Evolutionary conservation across 2,888 invertebrate genomes (phyloP).

Genomic region (Oscheius myriophilus): DNA sequence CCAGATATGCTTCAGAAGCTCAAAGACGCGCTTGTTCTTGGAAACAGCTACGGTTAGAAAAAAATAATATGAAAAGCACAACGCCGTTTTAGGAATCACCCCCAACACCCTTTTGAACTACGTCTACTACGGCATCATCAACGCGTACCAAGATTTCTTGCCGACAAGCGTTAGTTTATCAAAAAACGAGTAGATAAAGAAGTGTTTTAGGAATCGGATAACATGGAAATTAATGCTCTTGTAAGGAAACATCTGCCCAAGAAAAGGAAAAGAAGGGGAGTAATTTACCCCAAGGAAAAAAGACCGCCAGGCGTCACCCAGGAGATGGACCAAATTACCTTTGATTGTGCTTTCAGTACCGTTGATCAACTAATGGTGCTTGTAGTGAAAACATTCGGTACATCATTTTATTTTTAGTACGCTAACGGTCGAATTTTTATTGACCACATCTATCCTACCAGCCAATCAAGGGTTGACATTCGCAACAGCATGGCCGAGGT

Average conservation of each 20-base stretch:
- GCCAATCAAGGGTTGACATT: constrained; percentile 34
- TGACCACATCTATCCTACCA: constrained; percentile 57
- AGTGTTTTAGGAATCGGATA: too few relatives aligned
- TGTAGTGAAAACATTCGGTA: neutral
- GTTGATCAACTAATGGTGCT: constrained; percentile 40
- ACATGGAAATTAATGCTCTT: too few relatives aligned
- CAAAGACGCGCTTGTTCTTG: constrained; percentile 1
- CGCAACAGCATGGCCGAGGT: constrained; percentile 54
- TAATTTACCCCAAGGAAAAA: neutral
- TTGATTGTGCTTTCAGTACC: constrained; percentile 47
- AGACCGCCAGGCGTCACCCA: neutral
- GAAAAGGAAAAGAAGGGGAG: neutral
- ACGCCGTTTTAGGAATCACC: constrained; percentile 36
- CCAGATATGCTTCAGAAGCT: constrained; percentile 32
- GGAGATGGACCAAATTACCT: neutral
- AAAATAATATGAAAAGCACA: neutral
- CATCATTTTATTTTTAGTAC: constrained; percentile 36
- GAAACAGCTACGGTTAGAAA: constrained; percentile 1
- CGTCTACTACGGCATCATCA: constrained; percentile 50
- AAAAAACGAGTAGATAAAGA: too few relatives aligned
- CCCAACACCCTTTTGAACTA: constrained; percentile 52
- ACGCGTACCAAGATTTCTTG: constrained; percentile 42
- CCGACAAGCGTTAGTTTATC: constrained; percentile 31
- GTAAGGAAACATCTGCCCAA: neutral
- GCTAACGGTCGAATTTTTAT: constrained; percentile 64